phyloP scores from a whole-genome alignment of 35 echinoderm and acorn worm species.

The Apostichopus californicus region DNA sequence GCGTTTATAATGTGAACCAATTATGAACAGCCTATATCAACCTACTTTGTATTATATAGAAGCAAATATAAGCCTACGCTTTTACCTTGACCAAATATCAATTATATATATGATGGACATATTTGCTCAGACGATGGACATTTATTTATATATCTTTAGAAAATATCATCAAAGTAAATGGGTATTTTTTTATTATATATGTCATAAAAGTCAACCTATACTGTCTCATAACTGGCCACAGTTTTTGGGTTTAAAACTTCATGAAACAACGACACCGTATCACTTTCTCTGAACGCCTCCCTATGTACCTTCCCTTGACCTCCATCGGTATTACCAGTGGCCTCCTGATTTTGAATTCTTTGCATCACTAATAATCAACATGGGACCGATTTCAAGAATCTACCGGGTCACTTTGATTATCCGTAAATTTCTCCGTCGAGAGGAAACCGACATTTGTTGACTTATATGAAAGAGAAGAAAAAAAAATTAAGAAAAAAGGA shows the following conservation, averaged over 20 bases:
- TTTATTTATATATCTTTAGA: too few relatives aligned
- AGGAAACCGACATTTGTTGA: background rate
- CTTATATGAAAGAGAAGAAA: background rate
- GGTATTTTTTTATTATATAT: too few relatives aligned
- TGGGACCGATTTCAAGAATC: background rate
- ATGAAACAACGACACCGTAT: background rate
- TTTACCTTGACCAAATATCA: too few relatives aligned
- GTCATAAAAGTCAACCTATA: too few relatives aligned
- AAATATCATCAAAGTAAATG: too few relatives aligned
- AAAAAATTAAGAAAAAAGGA: background rate
- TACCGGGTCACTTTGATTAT: conserved; percentile 5
- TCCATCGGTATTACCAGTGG: background rate
- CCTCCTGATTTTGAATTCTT: conserved; percentile 13
- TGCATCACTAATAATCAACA: conserved; percentile 27
- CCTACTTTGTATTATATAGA: too few relatives aligned
- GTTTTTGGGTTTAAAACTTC: background rate
- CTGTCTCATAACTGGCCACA: background rate
- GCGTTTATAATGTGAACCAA: too few relatives aligned
- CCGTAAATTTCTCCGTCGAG: background rate
- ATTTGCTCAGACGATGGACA: too few relatives aligned
- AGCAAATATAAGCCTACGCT: too few relatives aligned
- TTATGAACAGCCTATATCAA: too few relatives aligned
- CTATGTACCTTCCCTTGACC: background rate
- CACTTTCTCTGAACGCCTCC: background rate
- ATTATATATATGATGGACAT: too few relatives aligned